Conservation (phyloP, 2,888 invertebrate genomes). For the Nesidiocoris tenuis region DNA sequence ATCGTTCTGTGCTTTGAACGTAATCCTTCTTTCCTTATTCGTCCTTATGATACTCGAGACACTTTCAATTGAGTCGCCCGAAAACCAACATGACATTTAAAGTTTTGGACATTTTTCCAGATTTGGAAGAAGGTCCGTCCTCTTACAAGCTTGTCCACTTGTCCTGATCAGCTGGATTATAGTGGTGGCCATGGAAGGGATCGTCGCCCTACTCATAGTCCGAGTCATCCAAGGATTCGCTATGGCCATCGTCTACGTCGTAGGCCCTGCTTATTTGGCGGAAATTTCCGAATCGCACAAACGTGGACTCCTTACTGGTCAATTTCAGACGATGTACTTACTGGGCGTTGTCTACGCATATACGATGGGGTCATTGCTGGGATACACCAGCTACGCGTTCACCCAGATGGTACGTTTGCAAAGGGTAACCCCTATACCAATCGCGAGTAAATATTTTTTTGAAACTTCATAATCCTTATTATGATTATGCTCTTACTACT, state of each 20-base stretch:
- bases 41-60: no score
- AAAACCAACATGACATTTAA: no score
- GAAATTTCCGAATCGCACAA: constrained; percentile 49
- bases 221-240: constrained; percentile 48
- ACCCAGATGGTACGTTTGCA: constrained; percentile 15
- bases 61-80: no score
- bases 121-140: constrained; percentile 45
- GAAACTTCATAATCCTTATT: no score
- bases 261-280: constrained; percentile 49
- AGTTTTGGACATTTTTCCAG: no score
- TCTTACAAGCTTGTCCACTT: constrained; percentile 46
- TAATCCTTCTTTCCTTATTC: no score
- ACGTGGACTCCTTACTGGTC: constrained; percentile 48
- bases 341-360: constrained; percentile 47
- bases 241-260: constrained; percentile 48
- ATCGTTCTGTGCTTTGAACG: no score
- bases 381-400: constrained; percentile 52
- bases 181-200: constrained; percentile 55
- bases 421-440: no score
- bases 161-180: constrained; percentile 46
- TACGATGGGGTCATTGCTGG: constrained; percentile 50
- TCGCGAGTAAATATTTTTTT: no score
- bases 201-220: constrained; percentile 54
- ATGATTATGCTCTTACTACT: no score
- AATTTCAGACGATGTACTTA: constrained; percentile 47